Evolutionary conservation across 53 echinoderm and acorn worm genomes (phyloP).

Genomic region (Holothuria leucospilota): DNA sequence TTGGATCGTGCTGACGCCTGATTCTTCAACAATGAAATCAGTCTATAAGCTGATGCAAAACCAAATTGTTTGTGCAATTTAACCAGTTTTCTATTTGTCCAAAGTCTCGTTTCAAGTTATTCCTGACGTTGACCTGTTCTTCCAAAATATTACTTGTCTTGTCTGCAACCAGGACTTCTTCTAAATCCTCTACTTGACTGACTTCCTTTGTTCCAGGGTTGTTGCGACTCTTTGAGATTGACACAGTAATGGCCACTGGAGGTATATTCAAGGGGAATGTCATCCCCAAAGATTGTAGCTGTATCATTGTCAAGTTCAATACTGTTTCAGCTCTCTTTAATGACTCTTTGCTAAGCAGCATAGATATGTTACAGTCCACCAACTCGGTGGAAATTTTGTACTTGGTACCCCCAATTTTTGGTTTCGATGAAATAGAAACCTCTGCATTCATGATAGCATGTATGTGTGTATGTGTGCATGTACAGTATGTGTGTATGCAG

Average conservation of each 20-base stretch:
- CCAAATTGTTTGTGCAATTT: conserved; percentile 1
- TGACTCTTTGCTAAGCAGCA: conserved; percentile 61
- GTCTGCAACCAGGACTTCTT: neutral
- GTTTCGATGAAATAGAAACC: no score
- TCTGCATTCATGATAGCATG: no score
- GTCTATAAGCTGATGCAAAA: neutral
- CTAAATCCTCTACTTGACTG: neutral
- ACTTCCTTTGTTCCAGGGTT: neutral
- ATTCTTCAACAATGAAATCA: neutral
- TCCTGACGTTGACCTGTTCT: neutral
- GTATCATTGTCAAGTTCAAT: conserved; percentile 57
- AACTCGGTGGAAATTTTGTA: conserved; percentile 54
- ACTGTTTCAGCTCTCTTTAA: conserved; percentile 51
- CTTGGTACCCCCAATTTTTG: conserved; percentile 3
- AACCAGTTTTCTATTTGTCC: neutral
- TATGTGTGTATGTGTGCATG: no score
- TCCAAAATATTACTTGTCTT: neutral
- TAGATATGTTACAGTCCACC: conserved; percentile 61
- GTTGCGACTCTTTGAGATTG: neutral
- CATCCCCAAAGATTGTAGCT: conserved; percentile 51
- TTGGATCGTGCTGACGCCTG: neutral
- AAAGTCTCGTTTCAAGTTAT: neutral
- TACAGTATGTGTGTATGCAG: no score
- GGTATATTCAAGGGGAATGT: conserved; percentile 41
- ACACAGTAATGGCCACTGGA: conserved; percentile 54